Percentiles rank a stretch among this genome's conserved stretches.
These are phyloP conservation scores for pig (Sus scrofa) DNA, from an alignment of 2,113 vertebrate genomes.

Conservation along the genomic window DNA sequence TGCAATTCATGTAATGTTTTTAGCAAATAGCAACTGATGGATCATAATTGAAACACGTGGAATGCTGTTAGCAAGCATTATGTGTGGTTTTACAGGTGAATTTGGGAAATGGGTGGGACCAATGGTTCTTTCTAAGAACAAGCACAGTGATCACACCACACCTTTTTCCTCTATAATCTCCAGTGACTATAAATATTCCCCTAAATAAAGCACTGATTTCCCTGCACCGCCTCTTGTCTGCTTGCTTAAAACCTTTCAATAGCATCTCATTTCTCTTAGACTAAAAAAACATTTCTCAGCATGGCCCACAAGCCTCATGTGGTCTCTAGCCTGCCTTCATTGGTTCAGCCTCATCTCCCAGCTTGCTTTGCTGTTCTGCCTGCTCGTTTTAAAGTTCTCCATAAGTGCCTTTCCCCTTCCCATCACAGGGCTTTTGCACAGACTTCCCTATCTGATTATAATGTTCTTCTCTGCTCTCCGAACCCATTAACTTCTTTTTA, in stretches of 20 bases:
- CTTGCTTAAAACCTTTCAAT: neutral
- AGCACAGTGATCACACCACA: neutral
- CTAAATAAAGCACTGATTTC: neutral
- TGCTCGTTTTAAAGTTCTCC: neutral
- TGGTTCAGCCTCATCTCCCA: neutral
- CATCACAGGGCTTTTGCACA: neutral
- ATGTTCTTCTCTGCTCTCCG: neutral
- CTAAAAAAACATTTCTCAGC: neutral
- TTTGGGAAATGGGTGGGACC: neutral
- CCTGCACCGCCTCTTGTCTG: neutral
- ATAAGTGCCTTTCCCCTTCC: neutral
- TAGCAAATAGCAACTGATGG: conserved; percentile 76
- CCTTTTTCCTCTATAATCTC: neutral
- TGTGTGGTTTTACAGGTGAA: neutral
- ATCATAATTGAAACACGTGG: conserved; percentile 63
- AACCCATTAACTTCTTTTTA: neutral
- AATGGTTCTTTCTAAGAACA: neutral
- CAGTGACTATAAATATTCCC: neutral
- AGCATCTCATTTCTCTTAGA: neutral
- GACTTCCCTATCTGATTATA: neutral
- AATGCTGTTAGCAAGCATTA: conserved; percentile 27
- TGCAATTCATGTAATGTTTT: conserved; percentile 77
- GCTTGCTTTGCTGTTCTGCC: neutral
- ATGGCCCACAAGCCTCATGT: rapidly evolving
- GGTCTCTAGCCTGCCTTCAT: neutral